phyloP scores from a whole-genome alignment of 2,113 vertebrate species.

The Atrichornis clamosus region DNA sequence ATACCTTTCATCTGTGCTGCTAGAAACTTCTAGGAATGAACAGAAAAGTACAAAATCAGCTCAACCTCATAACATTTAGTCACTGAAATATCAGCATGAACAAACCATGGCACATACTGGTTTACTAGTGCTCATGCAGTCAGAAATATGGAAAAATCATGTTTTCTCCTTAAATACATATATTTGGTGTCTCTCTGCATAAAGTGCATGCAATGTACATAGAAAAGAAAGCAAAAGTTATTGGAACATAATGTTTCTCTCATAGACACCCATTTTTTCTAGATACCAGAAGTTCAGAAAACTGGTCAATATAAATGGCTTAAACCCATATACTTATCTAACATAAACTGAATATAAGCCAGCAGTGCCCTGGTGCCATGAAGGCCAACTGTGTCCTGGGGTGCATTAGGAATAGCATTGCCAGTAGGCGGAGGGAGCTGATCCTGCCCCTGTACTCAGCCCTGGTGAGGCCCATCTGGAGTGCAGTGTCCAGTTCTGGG shows the following conservation, averaged over 20 bases:
- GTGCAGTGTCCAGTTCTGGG: background rate
- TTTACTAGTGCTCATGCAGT: background rate
- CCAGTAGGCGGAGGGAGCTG: background rate
- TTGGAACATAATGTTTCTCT: background rate
- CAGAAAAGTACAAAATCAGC: background rate
- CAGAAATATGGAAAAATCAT: background rate
- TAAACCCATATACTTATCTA: background rate
- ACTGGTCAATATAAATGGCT: background rate
- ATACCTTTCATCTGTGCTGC: background rate
- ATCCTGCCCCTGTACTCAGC: background rate
- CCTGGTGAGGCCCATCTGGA: background rate
- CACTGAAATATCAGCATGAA: background rate
- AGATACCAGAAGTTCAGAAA: background rate
- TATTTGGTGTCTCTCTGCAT: background rate
- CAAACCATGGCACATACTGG: background rate
- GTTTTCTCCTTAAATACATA: background rate
- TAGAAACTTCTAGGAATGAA: background rate
- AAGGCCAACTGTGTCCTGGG: background rate
- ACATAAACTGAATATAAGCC: background rate
- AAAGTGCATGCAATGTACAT: background rate
- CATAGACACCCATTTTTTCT: background rate
- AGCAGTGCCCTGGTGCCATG: background rate
- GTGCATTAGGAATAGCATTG: accelerated
- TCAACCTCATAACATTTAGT: background rate
- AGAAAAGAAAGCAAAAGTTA: background rate